Conservation (phyloP, 2,113 vertebrate species). For the Lamprotornis superbus region DNA sequence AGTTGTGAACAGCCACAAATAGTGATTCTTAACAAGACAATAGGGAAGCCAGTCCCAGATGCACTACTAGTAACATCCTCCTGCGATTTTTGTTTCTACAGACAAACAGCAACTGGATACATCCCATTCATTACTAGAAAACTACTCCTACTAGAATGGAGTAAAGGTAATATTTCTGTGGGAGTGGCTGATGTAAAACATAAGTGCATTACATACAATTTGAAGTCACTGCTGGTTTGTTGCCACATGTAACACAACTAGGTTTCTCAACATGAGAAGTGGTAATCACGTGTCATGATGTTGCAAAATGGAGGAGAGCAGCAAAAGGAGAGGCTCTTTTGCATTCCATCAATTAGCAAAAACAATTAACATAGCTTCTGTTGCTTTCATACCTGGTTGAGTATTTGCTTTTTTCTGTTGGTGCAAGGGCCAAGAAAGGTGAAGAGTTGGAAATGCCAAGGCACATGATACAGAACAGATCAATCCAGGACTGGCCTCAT, state of each 20-base stretch:
- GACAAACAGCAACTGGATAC: neutral
- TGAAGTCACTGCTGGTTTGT: neutral
- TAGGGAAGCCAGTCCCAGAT: neutral
- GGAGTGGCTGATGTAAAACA: neutral
- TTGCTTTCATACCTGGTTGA: neutral
- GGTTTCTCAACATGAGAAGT: neutral
- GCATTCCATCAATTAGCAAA: neutral
- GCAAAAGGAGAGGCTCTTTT: neutral
- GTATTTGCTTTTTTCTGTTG: neutral
- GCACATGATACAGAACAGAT: neutral
- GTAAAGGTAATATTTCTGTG: neutral
- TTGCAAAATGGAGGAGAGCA: neutral
- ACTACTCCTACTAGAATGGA: neutral
- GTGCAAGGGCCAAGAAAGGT: neutral
- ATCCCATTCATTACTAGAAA: neutral
- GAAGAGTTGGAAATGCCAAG: neutral
- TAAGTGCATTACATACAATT: neutral
- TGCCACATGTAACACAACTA: neutral
- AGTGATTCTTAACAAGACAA: neutral
- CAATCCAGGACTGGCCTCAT: neutral
- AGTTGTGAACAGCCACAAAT: neutral
- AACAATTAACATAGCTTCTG: neutral
- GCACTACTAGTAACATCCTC: neutral
- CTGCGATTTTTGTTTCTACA: neutral
- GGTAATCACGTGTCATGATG: neutral